Evolutionary conservation across 2,888 invertebrate genomes (phyloP), one percentile per base, ranked within the genome.

Genomic region (Eremobia ochroleuca): DNA sequence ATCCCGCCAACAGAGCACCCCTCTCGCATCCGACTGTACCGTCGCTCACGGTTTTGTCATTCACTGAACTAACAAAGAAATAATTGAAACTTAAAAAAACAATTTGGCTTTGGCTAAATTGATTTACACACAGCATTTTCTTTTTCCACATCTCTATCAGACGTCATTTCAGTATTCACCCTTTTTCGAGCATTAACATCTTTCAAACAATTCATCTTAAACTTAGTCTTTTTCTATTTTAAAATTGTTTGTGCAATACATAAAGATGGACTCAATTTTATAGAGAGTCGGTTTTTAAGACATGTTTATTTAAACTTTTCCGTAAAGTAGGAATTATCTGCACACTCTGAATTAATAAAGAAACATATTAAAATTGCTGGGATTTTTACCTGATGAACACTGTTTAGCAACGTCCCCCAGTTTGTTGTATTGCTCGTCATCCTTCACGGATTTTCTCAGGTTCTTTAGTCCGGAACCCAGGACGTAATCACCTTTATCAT

Each of bases 391-490:
- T 66, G 40, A 37, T 75, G 31, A 9, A 4, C 78, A 79, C 18
- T 52, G 2, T 1, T 52, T 82, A 43, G 65, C 40, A 61, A 59
- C 59, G 1, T 52, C 37, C 28, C 18, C 78, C 13, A 82, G 4
- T 28, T 75, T 66, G 15, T 82, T 52, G 43, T 82, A 79, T 37
- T 75, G 49, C 25, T 21, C 34, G 25, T 52, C 52, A 28, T 79
- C 76, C 25, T 74, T 82, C 28, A 82, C 28, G 21, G 43, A 52
- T 15, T 82, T n/a, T 6, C 49, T 75, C 25, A 79, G 3, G n/a
- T 75, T 75, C 40, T 34, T 82, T 34, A 61, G n/a, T 15, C 59
- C 82, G 2, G 65, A 28, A 1, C 59, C 59, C 40, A 40, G 2
- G 15, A 75, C 65, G 18, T 28, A 31, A 0, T 66, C 28, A 6